These are phyloP conservation scores for Aotus griseimembra DNA, from an alignment of 2,797 vertebrate species.

Conservation along the genomic window DNA sequence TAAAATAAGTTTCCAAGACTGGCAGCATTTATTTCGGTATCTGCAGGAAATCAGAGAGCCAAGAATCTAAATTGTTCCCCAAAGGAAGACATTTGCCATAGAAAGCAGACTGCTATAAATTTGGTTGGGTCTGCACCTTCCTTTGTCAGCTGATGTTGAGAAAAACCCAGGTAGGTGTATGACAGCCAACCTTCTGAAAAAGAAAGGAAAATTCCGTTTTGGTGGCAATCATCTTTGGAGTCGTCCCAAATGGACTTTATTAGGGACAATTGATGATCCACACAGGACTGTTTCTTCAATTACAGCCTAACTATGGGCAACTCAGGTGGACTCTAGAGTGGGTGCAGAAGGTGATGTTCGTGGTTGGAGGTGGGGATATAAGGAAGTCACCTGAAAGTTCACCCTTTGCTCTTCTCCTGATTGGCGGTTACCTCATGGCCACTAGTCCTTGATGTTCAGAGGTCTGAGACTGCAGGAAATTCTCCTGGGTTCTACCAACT, in stretches of 20 bases:
- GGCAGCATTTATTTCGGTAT: not conserved
- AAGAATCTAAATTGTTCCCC: constrained; percentile 27
- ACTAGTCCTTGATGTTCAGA: not conserved
- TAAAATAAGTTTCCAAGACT: constrained; percentile 24
- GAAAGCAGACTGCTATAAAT: constrained; percentile 21
- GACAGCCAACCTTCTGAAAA: not conserved
- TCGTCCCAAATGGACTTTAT: not conserved
- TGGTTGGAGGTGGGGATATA: not conserved
- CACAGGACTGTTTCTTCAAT: not conserved
- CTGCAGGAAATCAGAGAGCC: constrained; percentile 13
- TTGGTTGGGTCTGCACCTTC: not conserved
- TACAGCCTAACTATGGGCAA: not conserved
- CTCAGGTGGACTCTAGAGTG: not conserved
- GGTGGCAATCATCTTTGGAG: not conserved
- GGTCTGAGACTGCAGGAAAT: not conserved
- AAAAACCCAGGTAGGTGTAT: not conserved
- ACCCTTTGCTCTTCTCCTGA: not conserved
- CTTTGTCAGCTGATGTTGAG: not conserved
- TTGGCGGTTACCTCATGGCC: not conserved
- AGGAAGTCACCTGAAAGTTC: not conserved
- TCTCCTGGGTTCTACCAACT: not conserved
- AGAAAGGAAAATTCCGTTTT: not conserved
- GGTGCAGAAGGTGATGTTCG: not conserved
- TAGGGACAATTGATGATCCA: not conserved
- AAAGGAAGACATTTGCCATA: constrained; percentile 17